Evolutionary conservation across 1,140 invertebrate species (phyloP).

Genomic region (Drosophila melanogaster): DNA sequence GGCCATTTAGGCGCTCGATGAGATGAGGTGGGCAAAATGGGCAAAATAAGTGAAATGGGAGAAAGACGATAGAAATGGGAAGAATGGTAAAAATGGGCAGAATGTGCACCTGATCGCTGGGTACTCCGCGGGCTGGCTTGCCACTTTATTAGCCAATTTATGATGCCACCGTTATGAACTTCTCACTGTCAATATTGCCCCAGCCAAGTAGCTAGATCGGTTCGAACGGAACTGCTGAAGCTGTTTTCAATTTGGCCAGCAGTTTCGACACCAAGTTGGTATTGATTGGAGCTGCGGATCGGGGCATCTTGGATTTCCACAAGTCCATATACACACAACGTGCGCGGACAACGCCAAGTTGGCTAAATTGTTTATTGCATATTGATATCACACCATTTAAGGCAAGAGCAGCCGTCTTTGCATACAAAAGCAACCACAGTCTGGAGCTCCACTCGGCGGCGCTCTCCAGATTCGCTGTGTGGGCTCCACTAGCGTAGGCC

Average conservation of each 20-base stretch:
- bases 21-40: slow-evolving; percentile 42
- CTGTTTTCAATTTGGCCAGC: slow-evolving; percentile 14
- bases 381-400: slow-evolving; percentile 80
- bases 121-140: slow-evolving; percentile 9
- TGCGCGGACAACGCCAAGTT: slow-evolving; percentile 65
- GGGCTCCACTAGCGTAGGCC: slow-evolving; percentile 32
- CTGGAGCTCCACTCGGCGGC: slow-evolving; percentile 25
- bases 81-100: slow-evolving; percentile 29
- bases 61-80: slow-evolving; percentile 8
- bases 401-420: slow-evolving; percentile 68
- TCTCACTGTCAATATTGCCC: slow-evolving; percentile 10
- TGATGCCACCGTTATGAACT: slow-evolving; percentile 26
- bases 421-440: slow-evolving; percentile 46
- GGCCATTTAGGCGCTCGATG: slow-evolving; percentile 32
- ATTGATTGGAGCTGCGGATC: not conserved
- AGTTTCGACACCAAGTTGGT: slow-evolving; percentile 1
- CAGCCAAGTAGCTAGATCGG: not conserved
- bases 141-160: slow-evolving; percentile 46
- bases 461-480: slow-evolving; percentile 12
- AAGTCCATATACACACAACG: slow-evolving; percentile 11
- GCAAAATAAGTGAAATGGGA: slow-evolving; percentile 32
- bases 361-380: slow-evolving; percentile 82
- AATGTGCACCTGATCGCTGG: slow-evolving; percentile 18
- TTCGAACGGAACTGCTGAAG: slow-evolving; percentile 21
- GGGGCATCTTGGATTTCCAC: slow-evolving; percentile 70